Percentiles rank a stretch among this genome's conserved stretches.
phyloP scores from a whole-genome alignment of 2,113 vertebrate species.

The Monopterus albus region DNA sequence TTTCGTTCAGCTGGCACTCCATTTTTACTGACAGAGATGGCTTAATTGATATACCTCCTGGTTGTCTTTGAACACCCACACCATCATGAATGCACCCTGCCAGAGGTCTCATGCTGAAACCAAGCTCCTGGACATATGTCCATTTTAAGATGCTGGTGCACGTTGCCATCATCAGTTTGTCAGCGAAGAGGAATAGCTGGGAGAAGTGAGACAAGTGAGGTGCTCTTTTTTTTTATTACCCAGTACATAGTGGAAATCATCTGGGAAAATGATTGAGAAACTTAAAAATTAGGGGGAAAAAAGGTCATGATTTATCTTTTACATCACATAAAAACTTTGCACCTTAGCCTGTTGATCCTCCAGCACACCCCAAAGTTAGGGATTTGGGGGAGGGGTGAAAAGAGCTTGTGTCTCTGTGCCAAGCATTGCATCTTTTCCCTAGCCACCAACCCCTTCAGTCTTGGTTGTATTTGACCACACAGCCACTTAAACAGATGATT shows the following conservation, averaged over 20 bases:
- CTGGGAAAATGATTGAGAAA: not conserved
- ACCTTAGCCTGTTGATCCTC: conserved; percentile 41
- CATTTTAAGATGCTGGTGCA: conserved; percentile 50
- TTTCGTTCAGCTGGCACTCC: conserved; percentile 41
- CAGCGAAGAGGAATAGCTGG: not conserved
- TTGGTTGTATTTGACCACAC: conserved; percentile 47
- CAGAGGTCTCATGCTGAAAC: conserved; percentile 50
- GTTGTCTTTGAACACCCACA: conserved; percentile 61
- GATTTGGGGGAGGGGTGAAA: conserved; percentile 44
- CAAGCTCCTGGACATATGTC: conserved; percentile 66
- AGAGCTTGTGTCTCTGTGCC: conserved; percentile 49
- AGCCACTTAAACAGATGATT: conserved; percentile 62
- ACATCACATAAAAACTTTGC: conserved; percentile 29
- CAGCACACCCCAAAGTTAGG: conserved; percentile 24
- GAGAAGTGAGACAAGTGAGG: conserved; percentile 21
- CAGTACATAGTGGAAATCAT: not conserved
- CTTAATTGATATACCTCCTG: conserved; percentile 58
- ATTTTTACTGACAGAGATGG: conserved; percentile 56
- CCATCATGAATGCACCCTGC: not conserved
- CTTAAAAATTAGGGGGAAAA: not conserved
- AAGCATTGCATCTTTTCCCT: conserved; percentile 69
- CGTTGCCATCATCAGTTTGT: conserved; percentile 33
- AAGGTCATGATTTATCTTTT: not conserved
- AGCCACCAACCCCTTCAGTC: conserved; percentile 51
- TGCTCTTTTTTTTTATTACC: conserved; percentile 43